These are phyloP conservation scores for Antechinus stuartii DNA, from an alignment of 2,113 vertebrate genomes.

Conservation along the genomic window DNA sequence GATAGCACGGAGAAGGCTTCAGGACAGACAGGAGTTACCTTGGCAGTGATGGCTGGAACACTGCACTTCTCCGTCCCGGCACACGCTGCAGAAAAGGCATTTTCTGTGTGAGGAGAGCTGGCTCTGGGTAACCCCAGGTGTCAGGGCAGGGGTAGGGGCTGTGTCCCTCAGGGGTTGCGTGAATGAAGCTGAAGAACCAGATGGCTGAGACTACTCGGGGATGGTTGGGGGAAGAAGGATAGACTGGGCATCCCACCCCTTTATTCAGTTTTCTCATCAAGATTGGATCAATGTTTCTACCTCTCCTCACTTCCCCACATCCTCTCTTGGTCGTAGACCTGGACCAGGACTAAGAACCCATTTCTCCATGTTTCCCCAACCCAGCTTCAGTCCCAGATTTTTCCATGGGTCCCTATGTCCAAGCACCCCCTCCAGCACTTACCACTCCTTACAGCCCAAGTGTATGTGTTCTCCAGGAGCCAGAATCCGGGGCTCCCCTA, in stretches of 20 bases:
- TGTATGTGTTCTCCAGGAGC: constrained; percentile 80
- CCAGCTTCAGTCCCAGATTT: accelerated
- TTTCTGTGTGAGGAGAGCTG: neutral
- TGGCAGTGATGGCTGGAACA: constrained; percentile 88
- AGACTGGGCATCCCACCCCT: neutral
- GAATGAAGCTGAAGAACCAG: neutral
- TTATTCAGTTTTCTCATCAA: neutral
- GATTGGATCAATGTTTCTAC: neutral
- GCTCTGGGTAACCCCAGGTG: neutral
- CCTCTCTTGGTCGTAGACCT: neutral
- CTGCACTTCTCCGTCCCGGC: constrained; percentile 84
- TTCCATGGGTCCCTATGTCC: too few species aligned
- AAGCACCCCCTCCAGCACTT: constrained; percentile 48
- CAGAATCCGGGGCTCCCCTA: constrained; percentile 77
- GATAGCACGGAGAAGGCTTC: too few species aligned
- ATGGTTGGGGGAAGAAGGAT: neutral
- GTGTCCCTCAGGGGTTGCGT: neutral
- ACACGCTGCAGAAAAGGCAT: constrained; percentile 83
- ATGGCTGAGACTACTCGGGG: neutral
- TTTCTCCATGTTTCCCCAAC: neutral
- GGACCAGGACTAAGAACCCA: neutral
- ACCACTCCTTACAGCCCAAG: constrained; percentile 92
- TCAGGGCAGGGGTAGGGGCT: neutral
- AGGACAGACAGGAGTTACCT: constrained; percentile 81
- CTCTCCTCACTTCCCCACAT: neutral